phyloP scores from a whole-genome alignment of 2,797 vertebrate genomes.

The Lithobates sylvaticus region DNA sequence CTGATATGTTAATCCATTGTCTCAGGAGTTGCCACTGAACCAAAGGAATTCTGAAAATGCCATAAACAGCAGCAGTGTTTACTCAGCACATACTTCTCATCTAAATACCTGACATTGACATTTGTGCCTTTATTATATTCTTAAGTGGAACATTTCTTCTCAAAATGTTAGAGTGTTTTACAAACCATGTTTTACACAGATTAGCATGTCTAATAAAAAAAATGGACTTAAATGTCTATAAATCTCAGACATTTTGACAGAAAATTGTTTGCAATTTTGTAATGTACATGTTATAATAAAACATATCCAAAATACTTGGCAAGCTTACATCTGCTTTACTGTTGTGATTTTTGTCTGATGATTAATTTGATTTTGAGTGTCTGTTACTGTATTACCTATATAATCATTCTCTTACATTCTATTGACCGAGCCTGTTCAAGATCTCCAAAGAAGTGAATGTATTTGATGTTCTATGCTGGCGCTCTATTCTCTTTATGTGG shows the following conservation, averaged over 20 bases:
- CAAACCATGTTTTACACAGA: conserved; percentile 49
- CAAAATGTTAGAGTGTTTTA: conserved; percentile 37
- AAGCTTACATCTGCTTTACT: not conserved
- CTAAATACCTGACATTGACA: conserved; percentile 57
- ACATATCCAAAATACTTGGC: conserved; percentile 12
- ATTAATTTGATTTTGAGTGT: not conserved
- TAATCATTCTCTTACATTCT: too few species aligned
- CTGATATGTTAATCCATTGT: conserved; percentile 50
- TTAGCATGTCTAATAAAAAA: conserved; percentile 46
- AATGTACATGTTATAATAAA: conserved; percentile 23
- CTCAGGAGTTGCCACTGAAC: conserved; percentile 40
- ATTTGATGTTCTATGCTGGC: too few species aligned
- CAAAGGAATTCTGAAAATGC: conserved; percentile 54
- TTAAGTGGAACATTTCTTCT: conserved; percentile 37
- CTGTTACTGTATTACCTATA: not conserved
- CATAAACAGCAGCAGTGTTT: conserved; percentile 38
- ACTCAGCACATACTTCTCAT: conserved; percentile 57
- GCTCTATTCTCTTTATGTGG: too few species aligned
- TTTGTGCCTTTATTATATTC: conserved; percentile 42
- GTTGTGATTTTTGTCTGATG: not conserved
- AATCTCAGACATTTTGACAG: conserved; percentile 49
- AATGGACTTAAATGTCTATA: conserved; percentile 34
- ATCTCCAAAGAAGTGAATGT: too few species aligned
- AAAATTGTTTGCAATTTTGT: conserved; percentile 33
- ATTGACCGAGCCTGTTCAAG: too few species aligned